phyloP scores from a whole-genome alignment of 2,888 invertebrate species.

The Trilocha varians region DNA sequence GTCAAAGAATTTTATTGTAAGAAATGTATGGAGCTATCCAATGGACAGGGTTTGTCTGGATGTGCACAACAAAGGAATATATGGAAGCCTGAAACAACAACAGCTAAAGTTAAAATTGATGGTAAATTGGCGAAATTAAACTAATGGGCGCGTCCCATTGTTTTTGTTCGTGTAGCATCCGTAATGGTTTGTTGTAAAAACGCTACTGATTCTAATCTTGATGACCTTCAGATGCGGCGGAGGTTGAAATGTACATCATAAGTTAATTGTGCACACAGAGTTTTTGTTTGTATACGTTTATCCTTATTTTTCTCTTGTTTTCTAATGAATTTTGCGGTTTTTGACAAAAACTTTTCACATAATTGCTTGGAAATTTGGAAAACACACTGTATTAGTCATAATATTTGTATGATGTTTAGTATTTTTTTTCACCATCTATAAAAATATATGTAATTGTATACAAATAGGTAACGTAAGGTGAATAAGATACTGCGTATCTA shows the following conservation, averaged over 20 bases:
- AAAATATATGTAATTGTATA: too few relatives aligned
- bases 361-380: too few relatives aligned
- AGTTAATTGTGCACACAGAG: conserved; percentile 21
- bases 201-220: conserved; percentile 39
- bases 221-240: conserved; percentile 37
- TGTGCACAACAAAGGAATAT: conserved; percentile 33
- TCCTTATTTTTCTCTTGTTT: conserved; percentile 4
- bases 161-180: conserved; percentile 45
- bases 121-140: conserved; percentile 68
- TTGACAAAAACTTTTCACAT: too few relatives aligned
- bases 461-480: too few relatives aligned
- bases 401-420: too few relatives aligned
- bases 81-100: conserved; percentile 44
- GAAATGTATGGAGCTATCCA: conserved; percentile 49
- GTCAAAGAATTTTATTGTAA: conserved; percentile 57
- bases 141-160: conserved; percentile 45
- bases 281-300: conserved; percentile 11
- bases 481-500: too few relatives aligned
- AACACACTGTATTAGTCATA: too few relatives aligned
- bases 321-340: neutral
- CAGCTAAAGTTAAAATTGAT: conserved; percentile 55
- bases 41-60: conserved; percentile 23
- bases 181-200: conserved; percentile 33
- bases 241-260: conserved; percentile 24
- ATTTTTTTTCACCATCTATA: too few relatives aligned